Base-by-base conservation (phyloP, 1,140 invertebrate species). In the Penaeus japonicus region DNA sequence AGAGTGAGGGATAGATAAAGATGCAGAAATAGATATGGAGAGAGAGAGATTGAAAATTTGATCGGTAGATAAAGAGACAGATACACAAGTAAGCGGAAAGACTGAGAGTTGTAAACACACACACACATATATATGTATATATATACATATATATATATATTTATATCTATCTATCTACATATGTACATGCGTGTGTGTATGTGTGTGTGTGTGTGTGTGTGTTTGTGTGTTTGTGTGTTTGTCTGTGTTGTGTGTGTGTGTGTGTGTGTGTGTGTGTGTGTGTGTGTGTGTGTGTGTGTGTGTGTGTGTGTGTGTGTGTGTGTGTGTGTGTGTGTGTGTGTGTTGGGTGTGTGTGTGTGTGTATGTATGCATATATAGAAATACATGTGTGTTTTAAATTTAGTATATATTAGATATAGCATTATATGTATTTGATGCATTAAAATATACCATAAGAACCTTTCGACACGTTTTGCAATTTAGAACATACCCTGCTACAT, bases 351-450 rank as follows among this genome's bases (percentile, higher is more conserved):
- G 5, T 47, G 12, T 47, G 12, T 47, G 12, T 47, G 12, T 24
- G n/a, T 73, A 73, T 73, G n/a, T 73, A 73, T 73, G n/a, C n/a
- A 73, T 73, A 73, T 73, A 73, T 73, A 73, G 20, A 73, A n/a
- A 73, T 73, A 73, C 0, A 70, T 30, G 18, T 30, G 18, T 15
- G 10, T 70, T n/a, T n/a, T n/a, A n/a, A n/a, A n/a, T n/a, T n/a
- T n/a, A n/a, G n/a, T n/a, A n/a, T n/a, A n/a, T n/a, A n/a, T n/a
- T n/a, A n/a, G n/a, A n/a, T n/a, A n/a, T n/a, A n/a, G n/a, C n/a
- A n/a, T n/a, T n/a, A n/a, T n/a, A n/a, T n/a, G n/a, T n/a, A n/a
- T n/a, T n/a, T n/a, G n/a, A n/a, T n/a, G n/a, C n/a, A n/a, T n/a
- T n/a, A n/a, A n/a, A n/a, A n/a, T n/a, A n/a, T n/a, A n/a, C n/a